Evolutionary conservation across 2,888 invertebrate genomes (phyloP).

Genomic region (Apoderus coryli): DNA sequence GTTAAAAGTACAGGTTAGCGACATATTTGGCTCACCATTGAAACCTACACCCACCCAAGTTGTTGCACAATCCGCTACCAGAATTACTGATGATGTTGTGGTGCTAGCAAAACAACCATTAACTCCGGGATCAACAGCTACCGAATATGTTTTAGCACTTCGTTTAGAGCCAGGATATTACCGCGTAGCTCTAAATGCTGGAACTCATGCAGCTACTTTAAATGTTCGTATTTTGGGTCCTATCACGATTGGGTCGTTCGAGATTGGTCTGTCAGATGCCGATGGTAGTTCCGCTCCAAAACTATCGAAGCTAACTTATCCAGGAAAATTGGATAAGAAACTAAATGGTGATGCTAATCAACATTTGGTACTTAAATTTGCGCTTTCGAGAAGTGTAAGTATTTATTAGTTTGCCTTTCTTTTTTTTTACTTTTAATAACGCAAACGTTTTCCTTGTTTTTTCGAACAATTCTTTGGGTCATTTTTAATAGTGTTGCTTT

Average conservation of each 20-base stretch:
- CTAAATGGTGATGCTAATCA: conserved; percentile 83
- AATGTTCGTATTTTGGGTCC: conserved; percentile 59
- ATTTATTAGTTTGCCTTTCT: background rate
- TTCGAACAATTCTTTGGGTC: too few species aligned
- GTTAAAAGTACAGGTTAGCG: conserved; percentile 55
- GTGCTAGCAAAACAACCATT: conserved; percentile 54
- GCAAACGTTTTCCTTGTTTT: too few species aligned
- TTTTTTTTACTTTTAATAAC: background rate
- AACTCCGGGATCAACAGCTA: conserved; percentile 40
- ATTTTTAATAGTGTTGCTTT: too few species aligned
- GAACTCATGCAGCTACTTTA: conserved; percentile 36
- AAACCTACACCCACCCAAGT: conserved; percentile 54
- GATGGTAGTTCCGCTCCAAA: conserved; percentile 78
- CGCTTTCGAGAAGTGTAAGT: conserved; percentile 42
- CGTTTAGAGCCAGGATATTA: conserved; percentile 79
- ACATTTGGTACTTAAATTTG: conserved; percentile 64
- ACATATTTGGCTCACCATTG: conserved; percentile 56
- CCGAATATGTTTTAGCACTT: conserved; percentile 63
- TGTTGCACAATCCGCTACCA: conserved; percentile 61
- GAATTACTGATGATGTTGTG: conserved; percentile 57
- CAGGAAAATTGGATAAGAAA: conserved; percentile 50
- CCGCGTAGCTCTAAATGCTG: conserved; percentile 61
- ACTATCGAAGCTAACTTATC: conserved; percentile 50
- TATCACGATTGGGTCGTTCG: conserved; percentile 60
- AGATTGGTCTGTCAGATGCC: conserved; percentile 79